Conservation (phyloP, 2,797 vertebrate genomes). For the Clarias pachynema region DNA sequence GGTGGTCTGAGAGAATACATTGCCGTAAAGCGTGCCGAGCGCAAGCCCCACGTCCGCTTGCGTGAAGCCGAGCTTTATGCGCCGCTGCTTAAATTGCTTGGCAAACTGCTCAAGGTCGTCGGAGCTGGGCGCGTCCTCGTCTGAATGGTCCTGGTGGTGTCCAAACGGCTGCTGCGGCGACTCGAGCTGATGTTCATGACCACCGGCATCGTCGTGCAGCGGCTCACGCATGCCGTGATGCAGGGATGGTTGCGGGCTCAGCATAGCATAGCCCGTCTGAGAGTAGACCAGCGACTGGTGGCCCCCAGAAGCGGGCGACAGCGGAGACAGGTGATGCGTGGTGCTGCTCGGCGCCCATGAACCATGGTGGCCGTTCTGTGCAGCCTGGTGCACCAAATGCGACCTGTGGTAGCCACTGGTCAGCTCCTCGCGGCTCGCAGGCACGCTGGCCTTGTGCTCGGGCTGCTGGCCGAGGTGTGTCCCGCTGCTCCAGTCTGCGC, state of each 20-base stretch:
- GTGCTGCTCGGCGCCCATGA: slow-evolving; percentile 87
- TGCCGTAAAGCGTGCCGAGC: slow-evolving; percentile 92
- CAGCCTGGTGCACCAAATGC: slow-evolving; percentile 91
- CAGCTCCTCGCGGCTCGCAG: slow-evolving; percentile 84
- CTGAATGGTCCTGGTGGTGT: slow-evolving; percentile 88
- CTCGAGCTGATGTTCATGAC: slow-evolving; percentile 87
- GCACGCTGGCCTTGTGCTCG: slow-evolving; percentile 82
- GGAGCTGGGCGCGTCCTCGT: slow-evolving; percentile 93
- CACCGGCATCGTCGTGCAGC: slow-evolving; percentile 84
- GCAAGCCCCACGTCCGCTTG: slow-evolving; percentile 95
- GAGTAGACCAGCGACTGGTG: slow-evolving; percentile 94
- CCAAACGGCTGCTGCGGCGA: slow-evolving; percentile 88
- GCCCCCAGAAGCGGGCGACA: slow-evolving; percentile 84
- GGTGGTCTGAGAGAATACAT: slow-evolving; percentile 96
- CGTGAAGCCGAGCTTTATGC: slow-evolving; percentile 96
- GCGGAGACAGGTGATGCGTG: slow-evolving; percentile 90
- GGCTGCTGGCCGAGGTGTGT: slow-evolving; percentile 84
- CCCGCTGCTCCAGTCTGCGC: slow-evolving; percentile 89
- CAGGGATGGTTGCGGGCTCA: slow-evolving; percentile 87
- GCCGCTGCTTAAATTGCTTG: slow-evolving; percentile 95
- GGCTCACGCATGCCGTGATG: slow-evolving; percentile 92
- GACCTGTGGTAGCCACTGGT: slow-evolving; percentile 86
- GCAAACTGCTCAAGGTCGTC: slow-evolving; percentile 97
- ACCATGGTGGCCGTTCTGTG: slow-evolving; percentile 81
- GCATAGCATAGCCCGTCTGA: slow-evolving; percentile 92